Base-by-base conservation (phyloP, 2,797 vertebrate species). In the Scarus forsteni region DNA sequence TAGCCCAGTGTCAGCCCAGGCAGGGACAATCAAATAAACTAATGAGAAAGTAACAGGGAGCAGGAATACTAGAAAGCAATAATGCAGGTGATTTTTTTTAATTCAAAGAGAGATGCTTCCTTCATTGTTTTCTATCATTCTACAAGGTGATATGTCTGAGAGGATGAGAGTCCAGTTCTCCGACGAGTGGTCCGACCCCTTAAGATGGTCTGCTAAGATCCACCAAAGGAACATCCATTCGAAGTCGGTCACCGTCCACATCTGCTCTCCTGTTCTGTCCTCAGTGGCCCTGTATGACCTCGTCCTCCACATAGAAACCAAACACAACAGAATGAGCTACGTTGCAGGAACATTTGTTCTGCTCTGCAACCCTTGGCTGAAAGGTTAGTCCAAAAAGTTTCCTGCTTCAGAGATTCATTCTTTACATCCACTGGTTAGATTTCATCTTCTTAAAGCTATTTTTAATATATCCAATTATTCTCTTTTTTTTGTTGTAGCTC, bases 281-380 rank as follows among this genome's bases (percentile, higher is more conserved):
- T 56, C 90, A 0, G 88, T 93, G 72, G 90, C 76, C n/a, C 7
- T 57, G n/a, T 87, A 93, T 40, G 7, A 62, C 2, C 85, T 93
- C 12, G 6, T 34, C 7, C 19, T 92, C 54, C 71, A 89, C 70
- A 70, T 88, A 4, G 40, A 78, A 66, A 63, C 59, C 12, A 3
- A 0, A 0, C 0, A 0, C 16, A 2, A 3, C 39, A 60, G 19
- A 18, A 46, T 7, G 10, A 85, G 43, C 55, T 89, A 73, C n/a
- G 0, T 0, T 3, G 36, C 73, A 15, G 92, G 90, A 11, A 51
- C 10, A 0, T 91, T 93, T 68, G 84, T 90, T 48, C 67, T 93
- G 57, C 88, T 92, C 38, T 92, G 68, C 85, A 92, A 92, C 75
- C 92, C 91, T 13, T 92, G 91, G 92, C 69, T 87, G 18, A 79